phyloP scores from a whole-genome alignment of 2,888 invertebrate species.

The Volucella zonaria region DNA sequence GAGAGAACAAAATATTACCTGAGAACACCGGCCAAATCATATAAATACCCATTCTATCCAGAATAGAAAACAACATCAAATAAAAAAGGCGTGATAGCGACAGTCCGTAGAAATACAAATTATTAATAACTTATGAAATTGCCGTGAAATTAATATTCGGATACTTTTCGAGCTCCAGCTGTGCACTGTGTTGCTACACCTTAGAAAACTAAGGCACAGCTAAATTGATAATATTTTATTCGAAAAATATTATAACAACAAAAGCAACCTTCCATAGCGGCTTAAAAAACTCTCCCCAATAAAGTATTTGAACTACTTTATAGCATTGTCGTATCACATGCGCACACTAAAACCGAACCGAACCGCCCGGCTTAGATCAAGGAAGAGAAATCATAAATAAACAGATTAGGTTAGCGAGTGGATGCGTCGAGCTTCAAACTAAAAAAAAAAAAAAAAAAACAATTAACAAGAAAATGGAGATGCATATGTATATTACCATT shows the following conservation, averaged over 20 bases:
- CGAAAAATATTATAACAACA: constrained; percentile 40
- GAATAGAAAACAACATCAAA: constrained; percentile 51
- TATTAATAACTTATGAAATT: constrained; percentile 82
- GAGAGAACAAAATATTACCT: too few relatives aligned
- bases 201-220: constrained; percentile 29
- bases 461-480: constrained; percentile 64
- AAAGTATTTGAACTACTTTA: constrained; percentile 67
- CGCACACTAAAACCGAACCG: background rate
- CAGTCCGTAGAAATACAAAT: constrained; percentile 45
- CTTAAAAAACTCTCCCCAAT: constrained; percentile 51
- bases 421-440: constrained; percentile 34
- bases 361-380: constrained; percentile 35
- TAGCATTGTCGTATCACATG: constrained; percentile 34
- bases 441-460: constrained; percentile 63
- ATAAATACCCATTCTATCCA: constrained; percentile 47
- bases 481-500: constrained; percentile 39
- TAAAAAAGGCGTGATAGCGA: constrained; percentile 57
- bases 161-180: constrained; percentile 77
- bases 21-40: background rate
- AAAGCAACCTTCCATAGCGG: constrained; percentile 37
- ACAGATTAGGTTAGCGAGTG: constrained; percentile 48
- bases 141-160: constrained; percentile 83
- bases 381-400: constrained; percentile 60
- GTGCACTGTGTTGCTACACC: constrained; percentile 39
- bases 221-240: constrained; percentile 41